phyloP scores from a whole-genome alignment of 2,888 invertebrate genomes.

The Agonopterix subpropinquella region DNA sequence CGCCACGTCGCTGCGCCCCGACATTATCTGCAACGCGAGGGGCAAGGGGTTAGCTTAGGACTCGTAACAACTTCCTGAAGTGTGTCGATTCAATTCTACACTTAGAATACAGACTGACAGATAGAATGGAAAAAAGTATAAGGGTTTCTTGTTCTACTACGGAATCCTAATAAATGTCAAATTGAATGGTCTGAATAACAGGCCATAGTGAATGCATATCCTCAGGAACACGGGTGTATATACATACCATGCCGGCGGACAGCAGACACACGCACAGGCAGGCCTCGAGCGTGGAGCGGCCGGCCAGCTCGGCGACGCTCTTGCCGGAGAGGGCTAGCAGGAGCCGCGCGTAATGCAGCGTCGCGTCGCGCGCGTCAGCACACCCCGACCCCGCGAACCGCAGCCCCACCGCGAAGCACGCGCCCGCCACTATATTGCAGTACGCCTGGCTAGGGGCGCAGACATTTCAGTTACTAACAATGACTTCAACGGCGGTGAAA shows the following conservation, averaged over 20 bases:
- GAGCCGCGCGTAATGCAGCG: slow-evolving; percentile 82
- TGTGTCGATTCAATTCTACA: too few species aligned
- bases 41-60: too few species aligned
- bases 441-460: slow-evolving; percentile 88
- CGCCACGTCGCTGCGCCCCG: slow-evolving; percentile 93
- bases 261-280: slow-evolving; percentile 89
- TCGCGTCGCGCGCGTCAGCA: slow-evolving; percentile 84
- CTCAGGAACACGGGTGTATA: too few species aligned
- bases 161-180: too few species aligned
- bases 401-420: slow-evolving; percentile 94
- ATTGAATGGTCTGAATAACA: too few species aligned
- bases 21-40: slow-evolving; percentile 81
- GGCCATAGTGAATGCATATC: too few species aligned
- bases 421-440: slow-evolving; percentile 96
- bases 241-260: slow-evolving; percentile 83
- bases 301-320: slow-evolving; percentile 90
- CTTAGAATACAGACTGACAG: too few species aligned
- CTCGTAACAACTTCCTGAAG: too few species aligned
- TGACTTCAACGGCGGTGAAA: too few species aligned
- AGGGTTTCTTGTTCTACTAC: too few species aligned
- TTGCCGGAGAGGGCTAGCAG: slow-evolving; percentile 81
- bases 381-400: slow-evolving; percentile 96
- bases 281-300: slow-evolving; percentile 92
- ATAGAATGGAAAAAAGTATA: too few species aligned
- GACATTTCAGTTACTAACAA: too few species aligned